Base-by-base conservation (phyloP, 2,888 invertebrate genomes). In the Hypercompe scribonia region DNA sequence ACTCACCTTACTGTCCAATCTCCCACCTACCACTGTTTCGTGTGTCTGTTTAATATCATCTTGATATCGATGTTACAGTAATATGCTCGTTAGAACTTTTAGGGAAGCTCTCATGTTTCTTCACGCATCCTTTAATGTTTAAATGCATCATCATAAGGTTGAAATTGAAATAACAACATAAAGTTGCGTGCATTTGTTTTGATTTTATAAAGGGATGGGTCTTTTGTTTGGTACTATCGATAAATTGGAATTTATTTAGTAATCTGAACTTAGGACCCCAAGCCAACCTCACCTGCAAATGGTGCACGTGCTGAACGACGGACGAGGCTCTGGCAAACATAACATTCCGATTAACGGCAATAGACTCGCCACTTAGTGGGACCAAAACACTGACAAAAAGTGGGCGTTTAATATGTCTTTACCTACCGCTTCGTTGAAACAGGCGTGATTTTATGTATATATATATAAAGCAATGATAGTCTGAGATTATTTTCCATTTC, bases 11-110 rank as follows among this genome's bases (percentile, higher is more conserved):
- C 8, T 0, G 31, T 31, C 15, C 18, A 31, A 42, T 42, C 28
- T 66, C 10, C 10, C 54, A 63, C 68, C 46, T 72, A 68, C 79
- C 28, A 39, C n/a, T 68, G 31, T 61, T 69, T 61, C 18, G 15
- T 31, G 28, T 34, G 66, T 76, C 81, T 78, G 81, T 64, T 75
- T 76, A 79, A 79, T 76, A 73, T 82, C 81, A 58, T 65, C 69
- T 70, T 69, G n/a, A 65, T 68, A 67, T 42, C 46, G 50, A 54
- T 61, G 68, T 24, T 24, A 65, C 34, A 36, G 66, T 71, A 81
- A 81, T 83, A 79, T 74, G 79, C 78, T 75, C 77, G 78, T 81
- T 69, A 42, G 67, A 79, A 77, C 79, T 79, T 83, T 80, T 67
- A 79, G 77, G 78, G 78, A 81, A 66, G 42, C 4, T 42, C 10